Evolutionary conservation across 1,140 invertebrate genomes (phyloP).

Genomic region (Holcopasites calliopsidis): DNA sequence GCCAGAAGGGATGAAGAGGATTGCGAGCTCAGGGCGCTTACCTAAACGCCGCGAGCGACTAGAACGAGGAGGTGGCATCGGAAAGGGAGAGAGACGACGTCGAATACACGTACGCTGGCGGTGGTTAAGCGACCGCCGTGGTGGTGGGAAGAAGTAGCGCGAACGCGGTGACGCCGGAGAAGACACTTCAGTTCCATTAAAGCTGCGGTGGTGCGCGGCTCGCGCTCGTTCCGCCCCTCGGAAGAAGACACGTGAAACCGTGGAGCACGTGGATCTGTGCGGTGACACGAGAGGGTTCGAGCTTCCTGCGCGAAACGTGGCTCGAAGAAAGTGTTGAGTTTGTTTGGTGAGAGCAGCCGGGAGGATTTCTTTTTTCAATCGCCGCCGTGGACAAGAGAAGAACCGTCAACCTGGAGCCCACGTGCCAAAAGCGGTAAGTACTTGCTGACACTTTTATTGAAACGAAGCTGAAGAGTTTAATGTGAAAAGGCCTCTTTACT

Average conservation of each 20-base stretch:
- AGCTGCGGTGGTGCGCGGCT: slow-evolving; percentile 68
- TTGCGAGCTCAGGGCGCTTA: slow-evolving; percentile 58
- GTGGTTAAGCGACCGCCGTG: neutral
- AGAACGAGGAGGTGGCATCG: neutral
- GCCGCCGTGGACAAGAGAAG: slow-evolving; percentile 73
- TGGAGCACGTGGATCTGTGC: slow-evolving; percentile 68
- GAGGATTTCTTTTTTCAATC: neutral
- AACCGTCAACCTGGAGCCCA: slow-evolving; percentile 80
- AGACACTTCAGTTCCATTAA: slow-evolving; percentile 66
- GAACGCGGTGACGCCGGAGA: slow-evolving; percentile 38
- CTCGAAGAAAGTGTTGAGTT: slow-evolving; percentile 26
- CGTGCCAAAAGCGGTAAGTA: slow-evolving; percentile 80
- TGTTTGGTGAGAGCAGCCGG: slow-evolving; percentile 1
- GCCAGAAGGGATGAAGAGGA: slow-evolving; percentile 38
- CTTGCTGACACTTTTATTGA: too few species aligned
- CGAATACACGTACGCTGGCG: neutral
- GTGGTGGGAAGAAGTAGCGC: slow-evolving; percentile 35
- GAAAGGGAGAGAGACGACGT: slow-evolving; percentile 27
- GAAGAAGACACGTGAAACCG: slow-evolving; percentile 58
- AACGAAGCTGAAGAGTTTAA: too few species aligned
- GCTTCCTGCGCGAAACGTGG: slow-evolving; percentile 29
- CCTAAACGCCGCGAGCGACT: slow-evolving; percentile 44
- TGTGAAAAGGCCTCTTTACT: too few species aligned
- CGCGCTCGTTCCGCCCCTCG: slow-evolving; percentile 55
- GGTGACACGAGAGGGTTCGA: slow-evolving; percentile 32